phyloP scores from a whole-genome alignment of 2,888 invertebrate genomes.

The Lissocephala sabroskyi region DNA sequence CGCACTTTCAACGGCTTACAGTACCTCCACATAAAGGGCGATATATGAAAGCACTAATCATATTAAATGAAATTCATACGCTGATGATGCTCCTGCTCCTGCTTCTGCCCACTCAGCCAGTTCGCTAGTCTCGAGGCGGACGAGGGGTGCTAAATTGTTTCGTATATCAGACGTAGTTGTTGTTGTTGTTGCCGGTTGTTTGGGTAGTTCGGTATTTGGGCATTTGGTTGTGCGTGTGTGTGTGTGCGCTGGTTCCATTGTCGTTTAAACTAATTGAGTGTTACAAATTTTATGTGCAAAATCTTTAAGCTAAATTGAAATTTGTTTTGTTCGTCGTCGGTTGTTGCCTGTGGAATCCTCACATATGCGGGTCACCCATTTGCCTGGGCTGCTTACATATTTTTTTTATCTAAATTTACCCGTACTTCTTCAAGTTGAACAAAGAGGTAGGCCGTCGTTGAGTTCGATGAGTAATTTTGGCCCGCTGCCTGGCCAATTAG shows the following conservation, averaged over 20 bases:
- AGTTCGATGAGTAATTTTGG: conserved; percentile 13
- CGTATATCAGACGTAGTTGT: conserved; percentile 13
- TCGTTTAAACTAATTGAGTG: conserved; percentile 66
- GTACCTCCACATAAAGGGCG: too few relatives aligned
- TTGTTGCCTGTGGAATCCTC: conserved; percentile 26
- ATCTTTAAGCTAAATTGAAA: conserved; percentile 64
- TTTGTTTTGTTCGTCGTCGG: conserved; percentile 59
- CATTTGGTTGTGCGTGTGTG: not conserved
- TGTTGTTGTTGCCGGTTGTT: conserved; percentile 16
- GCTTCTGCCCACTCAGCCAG: not conserved
- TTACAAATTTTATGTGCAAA: conserved; percentile 67
- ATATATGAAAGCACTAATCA: conserved; percentile 50
- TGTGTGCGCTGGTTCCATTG: conserved; percentile 31
- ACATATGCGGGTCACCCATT: conserved; percentile 61
- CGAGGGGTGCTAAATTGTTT: conserved; percentile 25
- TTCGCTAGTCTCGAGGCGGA: not conserved
- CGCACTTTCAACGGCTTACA: conserved; percentile 6
- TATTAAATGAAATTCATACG: conserved; percentile 63
- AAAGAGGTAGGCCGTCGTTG: conserved; percentile 16
- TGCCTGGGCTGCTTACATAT: too few relatives aligned
- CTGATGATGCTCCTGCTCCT: conserved; percentile 11
- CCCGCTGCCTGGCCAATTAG: conserved; percentile 17
- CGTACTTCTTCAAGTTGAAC: conserved; percentile 50
- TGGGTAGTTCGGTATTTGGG: not conserved
- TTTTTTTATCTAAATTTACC: too few relatives aligned